Conservation (phyloP, 2,888 invertebrate species). For the Thecophora atra region DNA sequence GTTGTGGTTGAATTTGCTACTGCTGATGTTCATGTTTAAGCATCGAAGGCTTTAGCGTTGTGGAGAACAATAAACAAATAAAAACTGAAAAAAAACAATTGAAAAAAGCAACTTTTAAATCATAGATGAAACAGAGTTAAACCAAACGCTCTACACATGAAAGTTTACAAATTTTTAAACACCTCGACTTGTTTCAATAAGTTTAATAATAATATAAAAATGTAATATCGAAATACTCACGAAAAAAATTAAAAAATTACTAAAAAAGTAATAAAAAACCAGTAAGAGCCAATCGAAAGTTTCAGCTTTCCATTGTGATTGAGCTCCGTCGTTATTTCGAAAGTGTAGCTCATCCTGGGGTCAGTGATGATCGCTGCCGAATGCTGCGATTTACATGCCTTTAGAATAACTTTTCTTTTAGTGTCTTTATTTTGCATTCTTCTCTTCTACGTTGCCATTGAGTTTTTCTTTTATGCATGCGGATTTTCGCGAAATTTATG, state of each 20-base stretch:
- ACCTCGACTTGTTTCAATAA: too few species aligned
- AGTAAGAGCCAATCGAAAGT: too few species aligned
- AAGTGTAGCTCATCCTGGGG: background rate
- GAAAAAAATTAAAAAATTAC: too few species aligned
- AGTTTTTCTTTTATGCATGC: conserved; percentile 6
- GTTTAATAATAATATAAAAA: too few species aligned
- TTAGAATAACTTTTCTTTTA: background rate
- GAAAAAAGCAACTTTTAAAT: conserved; percentile 27
- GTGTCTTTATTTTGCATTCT: background rate
- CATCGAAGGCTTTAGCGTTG: background rate
- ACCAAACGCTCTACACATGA: background rate
- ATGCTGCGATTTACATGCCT: too few species aligned
- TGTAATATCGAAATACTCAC: too few species aligned
- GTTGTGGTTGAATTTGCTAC: background rate
- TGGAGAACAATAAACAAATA: conserved; percentile 15
- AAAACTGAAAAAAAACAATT: background rate
- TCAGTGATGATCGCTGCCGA: background rate
- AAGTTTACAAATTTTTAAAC: background rate
- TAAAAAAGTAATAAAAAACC: too few species aligned
- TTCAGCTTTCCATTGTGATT: too few species aligned
- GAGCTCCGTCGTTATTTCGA: too few species aligned
- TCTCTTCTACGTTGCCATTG: background rate
- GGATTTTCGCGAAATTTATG: conserved; percentile 30
- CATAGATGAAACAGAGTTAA: conserved; percentile 24
- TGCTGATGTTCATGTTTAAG: conserved; percentile 5